Base-by-base conservation (phyloP, 1,140 invertebrate genomes). In the Lethocerus indicus region DNA sequence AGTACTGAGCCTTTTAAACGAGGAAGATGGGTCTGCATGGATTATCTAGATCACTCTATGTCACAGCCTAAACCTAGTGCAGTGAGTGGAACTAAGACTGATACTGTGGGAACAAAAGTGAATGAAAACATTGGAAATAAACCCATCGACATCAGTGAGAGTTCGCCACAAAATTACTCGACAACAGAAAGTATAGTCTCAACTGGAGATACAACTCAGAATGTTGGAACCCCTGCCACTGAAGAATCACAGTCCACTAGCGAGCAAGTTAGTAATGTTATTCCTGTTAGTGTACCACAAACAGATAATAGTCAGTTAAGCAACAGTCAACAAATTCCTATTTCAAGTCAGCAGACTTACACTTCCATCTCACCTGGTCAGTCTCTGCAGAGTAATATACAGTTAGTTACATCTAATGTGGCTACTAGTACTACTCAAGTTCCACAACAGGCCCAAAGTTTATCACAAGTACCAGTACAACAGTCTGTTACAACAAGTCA, bases 1-100 rank as follows among this genome's bases (percentile, higher is more conserved):
- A 92, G 85, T 62, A 86, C 87, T 21, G 89, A 95, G 65, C 91
- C 91, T 3, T 93, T 94, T 60, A 83, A 84, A 56, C 74, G 91
- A 35, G 92, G 92, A 23, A 70, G 91, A 59, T 96, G 92, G 92
- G 81, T 82, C 57, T 95, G 90, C 67, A 87, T 91, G 78, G 91
- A 96, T 66, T 95, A 91, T 67, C 71, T 90, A 59, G 89, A 95
- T 69, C 83, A 89, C 61, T 78, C 81, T 47, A 74, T 73, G 46
- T 71, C 74, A 36, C 42, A 44, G 29, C 26, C 26, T 18, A 28
- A 44, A 14, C 42, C 26, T n/a, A 13, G 13, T 39, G 16, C 18
- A 39, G 36, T 39, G 18, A 39, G 36, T 44, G 29, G 24, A 28
- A 18, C 14, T 44, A 44, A 44, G 29, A 44, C 25, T 44, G 42